Percentiles rank a stretch among this genome's conserved stretches.
These are phyloP conservation scores for Alosa alosa DNA, from an alignment of 2,113 vertebrate genomes.

Conservation along the genomic window DNA sequence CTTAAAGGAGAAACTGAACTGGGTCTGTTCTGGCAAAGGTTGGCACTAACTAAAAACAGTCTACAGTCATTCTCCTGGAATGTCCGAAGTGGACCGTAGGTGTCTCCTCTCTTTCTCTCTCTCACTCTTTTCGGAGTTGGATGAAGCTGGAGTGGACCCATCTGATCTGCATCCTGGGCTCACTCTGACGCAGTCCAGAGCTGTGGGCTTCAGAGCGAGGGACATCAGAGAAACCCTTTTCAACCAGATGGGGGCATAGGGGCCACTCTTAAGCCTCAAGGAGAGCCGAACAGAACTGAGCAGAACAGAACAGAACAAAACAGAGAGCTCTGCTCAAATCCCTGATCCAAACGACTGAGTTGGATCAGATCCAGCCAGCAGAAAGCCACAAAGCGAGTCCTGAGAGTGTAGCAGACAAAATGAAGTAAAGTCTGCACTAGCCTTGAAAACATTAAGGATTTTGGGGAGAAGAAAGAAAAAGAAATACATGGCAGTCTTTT, in stretches of 20 bases:
- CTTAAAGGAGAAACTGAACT: neutral
- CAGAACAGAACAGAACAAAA: constrained; percentile 47
- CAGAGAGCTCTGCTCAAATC: constrained; percentile 57
- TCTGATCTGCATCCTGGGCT: constrained; percentile 41
- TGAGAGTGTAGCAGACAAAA: constrained; percentile 37
- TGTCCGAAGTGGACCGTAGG: neutral
- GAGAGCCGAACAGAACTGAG: constrained; percentile 53
- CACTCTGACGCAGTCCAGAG: constrained; percentile 45
- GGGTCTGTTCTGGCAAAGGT: neutral
- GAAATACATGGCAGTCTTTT: constrained; percentile 32
- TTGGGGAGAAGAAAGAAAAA: constrained; percentile 13
- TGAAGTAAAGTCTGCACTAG: constrained; percentile 25
- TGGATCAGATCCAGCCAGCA: constrained; percentile 48
- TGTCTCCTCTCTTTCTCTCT: neutral
- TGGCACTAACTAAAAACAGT: neutral
- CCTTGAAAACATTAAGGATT: constrained; percentile 31
- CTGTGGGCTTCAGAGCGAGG: constrained; percentile 39
- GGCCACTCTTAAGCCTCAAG: constrained; percentile 49
- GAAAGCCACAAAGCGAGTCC: constrained; percentile 39
- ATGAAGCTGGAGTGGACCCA: constrained; percentile 28
- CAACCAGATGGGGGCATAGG: constrained; percentile 62
- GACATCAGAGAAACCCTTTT: constrained; percentile 50
- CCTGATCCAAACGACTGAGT: constrained; percentile 53
- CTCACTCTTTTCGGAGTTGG: neutral
- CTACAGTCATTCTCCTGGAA: neutral